Percentiles rank a stretch among this genome's conserved stretches.
Evolutionary conservation across 2,113 vertebrate genomes (phyloP).

Genomic region (Phocoena sinus): DNA sequence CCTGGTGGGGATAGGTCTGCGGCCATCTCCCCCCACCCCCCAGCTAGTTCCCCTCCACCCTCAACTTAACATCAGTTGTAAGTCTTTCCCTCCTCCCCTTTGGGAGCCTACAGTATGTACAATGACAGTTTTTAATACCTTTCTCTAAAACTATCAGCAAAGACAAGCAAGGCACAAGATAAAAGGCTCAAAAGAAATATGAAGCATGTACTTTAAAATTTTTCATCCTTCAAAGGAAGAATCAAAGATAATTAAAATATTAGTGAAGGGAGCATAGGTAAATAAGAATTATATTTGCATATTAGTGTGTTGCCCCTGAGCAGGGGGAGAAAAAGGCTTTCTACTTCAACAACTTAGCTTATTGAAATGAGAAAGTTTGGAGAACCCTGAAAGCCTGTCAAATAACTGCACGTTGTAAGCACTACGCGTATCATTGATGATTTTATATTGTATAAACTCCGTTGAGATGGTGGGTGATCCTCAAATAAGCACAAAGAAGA

Average conservation of each 20-base stretch:
- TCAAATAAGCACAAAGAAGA: neutral
- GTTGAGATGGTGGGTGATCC: neutral
- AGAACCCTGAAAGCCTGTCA: neutral
- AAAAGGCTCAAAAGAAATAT: slow-evolving; percentile 31
- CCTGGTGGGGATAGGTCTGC: neutral
- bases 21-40: neutral
- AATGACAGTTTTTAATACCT: neutral
- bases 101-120: neutral
- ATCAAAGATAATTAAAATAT: slow-evolving; percentile 36
- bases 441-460: neutral
- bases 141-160: slow-evolving; percentile 23
- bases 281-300: neutral
- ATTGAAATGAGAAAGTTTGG: neutral
- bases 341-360: neutral
- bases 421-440: neutral
- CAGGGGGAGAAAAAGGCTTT: neutral
- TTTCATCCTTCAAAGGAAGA: slow-evolving; percentile 45
- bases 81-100: neutral
- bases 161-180: slow-evolving; percentile 6
- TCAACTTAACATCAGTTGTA: neutral
- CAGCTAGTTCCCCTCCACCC: neutral
- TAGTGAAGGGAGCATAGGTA: neutral
- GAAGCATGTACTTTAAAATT: neutral
- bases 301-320: neutral
- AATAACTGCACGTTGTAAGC: neutral